Evolutionary conservation across 2,113 vertebrate genomes (phyloP).

Genomic region (Ranitomeya imitator): DNA sequence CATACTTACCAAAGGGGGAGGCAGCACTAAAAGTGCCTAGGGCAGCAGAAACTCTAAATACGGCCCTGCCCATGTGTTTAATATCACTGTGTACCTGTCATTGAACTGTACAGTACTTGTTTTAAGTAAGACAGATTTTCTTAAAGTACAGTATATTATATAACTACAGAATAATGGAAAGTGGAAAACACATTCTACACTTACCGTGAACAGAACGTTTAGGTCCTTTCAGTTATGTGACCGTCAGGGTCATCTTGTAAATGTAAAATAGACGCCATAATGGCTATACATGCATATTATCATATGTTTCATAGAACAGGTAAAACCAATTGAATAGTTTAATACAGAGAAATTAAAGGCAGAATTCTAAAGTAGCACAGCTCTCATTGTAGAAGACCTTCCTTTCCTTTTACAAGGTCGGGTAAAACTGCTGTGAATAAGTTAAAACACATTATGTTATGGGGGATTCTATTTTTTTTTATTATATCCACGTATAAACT

Average conservation of each 20-base stretch:
- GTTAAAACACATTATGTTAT: too few species aligned
- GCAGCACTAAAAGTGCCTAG: too few species aligned
- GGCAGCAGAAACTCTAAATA: too few species aligned
- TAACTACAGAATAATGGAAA: not conserved
- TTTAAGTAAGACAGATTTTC: not conserved
- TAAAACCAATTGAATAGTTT: not conserved
- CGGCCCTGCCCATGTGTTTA: not conserved
- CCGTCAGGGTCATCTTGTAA: not conserved
- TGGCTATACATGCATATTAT: not conserved
- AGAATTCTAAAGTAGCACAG: too few species aligned
- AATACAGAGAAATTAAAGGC: not conserved
- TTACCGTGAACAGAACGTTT: not conserved
- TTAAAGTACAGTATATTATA: not conserved
- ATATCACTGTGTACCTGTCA: not conserved
- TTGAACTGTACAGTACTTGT: not conserved
- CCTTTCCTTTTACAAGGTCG: too few species aligned
- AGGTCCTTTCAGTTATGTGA: not conserved
- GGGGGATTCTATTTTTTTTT: too few species aligned
- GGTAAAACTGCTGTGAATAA: too few species aligned
- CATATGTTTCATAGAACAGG: not conserved
- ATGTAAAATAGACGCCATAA: not conserved
- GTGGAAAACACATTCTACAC: too few species aligned
- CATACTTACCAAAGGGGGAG: too few species aligned
- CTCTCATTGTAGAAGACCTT: too few species aligned
- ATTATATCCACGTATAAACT: too few species aligned